phyloP scores from a whole-genome alignment of 2,888 invertebrate genomes.

The Epinotia nisella region DNA sequence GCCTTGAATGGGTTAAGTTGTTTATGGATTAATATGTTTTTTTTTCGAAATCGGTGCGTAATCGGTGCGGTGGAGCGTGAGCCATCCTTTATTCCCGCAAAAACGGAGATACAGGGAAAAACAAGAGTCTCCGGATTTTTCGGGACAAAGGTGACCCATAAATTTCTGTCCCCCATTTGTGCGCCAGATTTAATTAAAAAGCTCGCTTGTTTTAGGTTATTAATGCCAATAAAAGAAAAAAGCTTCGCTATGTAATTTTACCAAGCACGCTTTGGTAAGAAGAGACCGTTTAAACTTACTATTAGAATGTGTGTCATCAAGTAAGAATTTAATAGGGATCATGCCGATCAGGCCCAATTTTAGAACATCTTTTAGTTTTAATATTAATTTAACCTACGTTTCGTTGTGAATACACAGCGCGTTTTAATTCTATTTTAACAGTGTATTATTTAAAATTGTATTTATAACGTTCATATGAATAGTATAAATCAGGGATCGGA shows the following conservation, averaged over 20 bases:
- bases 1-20: background rate
- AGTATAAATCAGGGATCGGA: no score
- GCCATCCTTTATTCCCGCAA: background rate
- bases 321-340: no score
- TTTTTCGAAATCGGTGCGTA: background rate
- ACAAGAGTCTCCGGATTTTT: conserved; percentile 4
- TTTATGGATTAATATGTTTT: background rate
- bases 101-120: background rate
- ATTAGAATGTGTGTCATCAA: no score
- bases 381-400: no score
- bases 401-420: no score
- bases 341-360: no score
- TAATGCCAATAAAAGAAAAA: conserved; percentile 8
- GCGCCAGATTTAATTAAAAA: conserved; percentile 19
- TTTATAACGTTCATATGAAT: no score
- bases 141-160: conserved; percentile 13
- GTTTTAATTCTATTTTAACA: no score
- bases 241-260: background rate
- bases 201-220: background rate
- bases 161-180: background rate
- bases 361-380: no score
- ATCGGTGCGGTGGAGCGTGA: background rate
- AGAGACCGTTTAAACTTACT: no score
- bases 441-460: no score
- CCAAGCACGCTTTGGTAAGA: background rate